These are phyloP conservation scores for Gambusia yucatana DNA, from an alignment of 2,797 vertebrate genomes.

Conservation along the genomic window DNA sequence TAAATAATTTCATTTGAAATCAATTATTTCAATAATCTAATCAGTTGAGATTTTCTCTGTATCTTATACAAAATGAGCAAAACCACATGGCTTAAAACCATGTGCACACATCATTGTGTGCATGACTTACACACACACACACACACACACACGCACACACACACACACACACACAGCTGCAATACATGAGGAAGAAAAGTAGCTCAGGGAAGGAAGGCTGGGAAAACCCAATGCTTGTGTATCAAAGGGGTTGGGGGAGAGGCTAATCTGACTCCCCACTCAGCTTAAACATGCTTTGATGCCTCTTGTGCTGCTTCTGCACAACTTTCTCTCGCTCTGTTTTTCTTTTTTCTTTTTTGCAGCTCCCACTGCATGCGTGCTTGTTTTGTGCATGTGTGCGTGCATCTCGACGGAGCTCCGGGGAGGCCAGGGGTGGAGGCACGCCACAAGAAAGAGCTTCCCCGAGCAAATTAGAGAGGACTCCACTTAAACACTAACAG, in stretches of 20 bases:
- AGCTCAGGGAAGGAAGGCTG: conserved; percentile 69
- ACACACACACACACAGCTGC: conserved; percentile 40
- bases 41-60: background rate
- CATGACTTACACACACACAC: background rate
- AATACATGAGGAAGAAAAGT: conserved; percentile 62
- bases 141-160: background rate
- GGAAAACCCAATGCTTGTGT: conserved; percentile 76
- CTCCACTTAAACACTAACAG: conserved; percentile 82
- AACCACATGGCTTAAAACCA: background rate
- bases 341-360: conserved; percentile 35
- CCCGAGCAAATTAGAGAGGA: conserved; percentile 84
- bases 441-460: conserved; percentile 84
- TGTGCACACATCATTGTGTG: background rate
- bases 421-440: conserved; percentile 79
- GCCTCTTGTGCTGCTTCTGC: conserved; percentile 66
- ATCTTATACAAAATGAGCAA: background rate
- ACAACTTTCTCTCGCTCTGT: conserved; percentile 54
- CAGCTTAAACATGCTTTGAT: conserved; percentile 79
- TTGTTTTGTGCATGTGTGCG: conserved; percentile 31
- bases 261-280: conserved; percentile 71
- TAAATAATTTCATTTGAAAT: background rate
- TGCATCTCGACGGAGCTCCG: conserved; percentile 66
- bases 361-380: conserved; percentile 22
- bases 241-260: conserved; percentile 52
- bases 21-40: background rate